These are phyloP conservation scores for Poecilia velifera DNA, from an alignment of 2,797 vertebrate species.

Conservation along the genomic window DNA sequence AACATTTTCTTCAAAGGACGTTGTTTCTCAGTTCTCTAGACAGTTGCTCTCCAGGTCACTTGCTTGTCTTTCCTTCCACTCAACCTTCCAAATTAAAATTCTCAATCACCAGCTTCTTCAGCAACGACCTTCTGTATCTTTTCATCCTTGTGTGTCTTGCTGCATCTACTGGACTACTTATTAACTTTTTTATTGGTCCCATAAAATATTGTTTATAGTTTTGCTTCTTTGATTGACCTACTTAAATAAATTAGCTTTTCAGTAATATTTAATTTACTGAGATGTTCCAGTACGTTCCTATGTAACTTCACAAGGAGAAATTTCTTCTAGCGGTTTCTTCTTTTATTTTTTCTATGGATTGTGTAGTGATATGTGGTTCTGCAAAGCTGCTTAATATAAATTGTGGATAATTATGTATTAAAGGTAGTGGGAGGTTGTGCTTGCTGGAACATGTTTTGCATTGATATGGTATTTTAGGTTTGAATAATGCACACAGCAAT, in stretches of 20 bases:
- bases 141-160: background rate
- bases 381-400: background rate
- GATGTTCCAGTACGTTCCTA: background rate
- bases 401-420: background rate
- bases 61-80: background rate
- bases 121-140: background rate
- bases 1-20: background rate
- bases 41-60: background rate
- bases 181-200: background rate
- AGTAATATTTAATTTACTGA: constrained; percentile 1
- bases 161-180: background rate
- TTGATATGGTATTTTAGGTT: too few species aligned
- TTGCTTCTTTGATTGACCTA: background rate
- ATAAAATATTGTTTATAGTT: background rate
- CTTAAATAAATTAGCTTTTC: background rate
- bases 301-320: background rate
- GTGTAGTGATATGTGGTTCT: background rate
- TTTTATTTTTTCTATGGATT: background rate
- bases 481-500: too few species aligned
- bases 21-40: background rate
- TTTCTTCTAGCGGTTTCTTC: background rate
- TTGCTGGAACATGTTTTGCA: too few species aligned
- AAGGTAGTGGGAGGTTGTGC: background rate
- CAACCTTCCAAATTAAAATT: background rate
- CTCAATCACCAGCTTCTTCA: background rate